Evolutionary conservation across 2,888 invertebrate genomes (phyloP), one percentile per base, ranked within the genome.

Genomic region (Pyrrhopygopsis socrates): DNA sequence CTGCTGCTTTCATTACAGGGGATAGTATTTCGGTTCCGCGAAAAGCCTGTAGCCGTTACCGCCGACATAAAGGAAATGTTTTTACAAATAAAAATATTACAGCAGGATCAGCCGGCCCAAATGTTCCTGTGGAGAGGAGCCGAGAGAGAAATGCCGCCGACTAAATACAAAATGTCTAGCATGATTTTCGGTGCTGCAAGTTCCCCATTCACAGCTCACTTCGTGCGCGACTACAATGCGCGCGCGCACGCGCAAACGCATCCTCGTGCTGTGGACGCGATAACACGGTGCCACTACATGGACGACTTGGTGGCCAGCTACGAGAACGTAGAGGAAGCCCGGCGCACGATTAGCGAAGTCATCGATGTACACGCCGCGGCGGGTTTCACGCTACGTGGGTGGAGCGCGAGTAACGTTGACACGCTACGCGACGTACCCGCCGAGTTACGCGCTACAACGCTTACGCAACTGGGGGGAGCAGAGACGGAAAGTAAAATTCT

Each of bases 301-400:
- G 94, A 94, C 27, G 93, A 94, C n/a, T 95, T 92, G 58, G 75
- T 95, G 6, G 93, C 93, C 5, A 93, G 94, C 58, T 87, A 90
- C 3, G 88, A 91, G 6, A 81, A 88, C 0, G 80, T 71, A 6
- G 77, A 88, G 1, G 86, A 90, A 76, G 94, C 95, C 0, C 63
- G 22, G 2, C 22, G 58, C 5, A 27, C 94, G 41, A 77, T 87
- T 9, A 22, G 65, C 0, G 84, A 91, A 4, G 84, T 91, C 2
- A 54, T 73, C 22, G 50, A 50, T 24, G 87, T 90, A 15, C 93
- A 87, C 77, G 65, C 58, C 13, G 71, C 77, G 0, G 91, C 88
- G 24, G 87, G 89, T 0, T 91, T 91, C 71, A 5, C 2, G 18
- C 24, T 70, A 8, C 41, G 41, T 9, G 70, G 38, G 24, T 70